A percentile compares a stretch with the other conserved stretches of the same genome.
Evolutionary conservation across 2,888 invertebrate genomes (phyloP).

Genomic region (Athalia cordata): DNA sequence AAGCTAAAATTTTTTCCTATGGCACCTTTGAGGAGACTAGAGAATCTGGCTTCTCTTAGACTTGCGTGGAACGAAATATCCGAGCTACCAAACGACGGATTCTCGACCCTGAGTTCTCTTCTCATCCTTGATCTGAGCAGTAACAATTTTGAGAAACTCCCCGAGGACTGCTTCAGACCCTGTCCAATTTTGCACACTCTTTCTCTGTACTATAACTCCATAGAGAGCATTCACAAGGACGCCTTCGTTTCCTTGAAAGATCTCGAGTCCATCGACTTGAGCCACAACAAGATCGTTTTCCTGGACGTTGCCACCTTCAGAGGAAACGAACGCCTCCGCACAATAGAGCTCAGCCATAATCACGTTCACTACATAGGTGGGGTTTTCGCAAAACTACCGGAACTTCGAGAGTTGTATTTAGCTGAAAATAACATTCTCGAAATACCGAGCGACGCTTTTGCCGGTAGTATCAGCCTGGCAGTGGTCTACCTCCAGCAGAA

Average conservation of each 20-base stretch:
- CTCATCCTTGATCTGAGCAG: slow-evolving; percentile 89
- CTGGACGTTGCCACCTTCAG: slow-evolving; percentile 85
- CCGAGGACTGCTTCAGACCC: slow-evolving; percentile 85
- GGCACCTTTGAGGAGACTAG: slow-evolving; percentile 84
- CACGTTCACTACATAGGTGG: slow-evolving; percentile 91
- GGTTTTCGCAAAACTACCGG: slow-evolving; percentile 86
- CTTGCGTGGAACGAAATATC: slow-evolving; percentile 88
- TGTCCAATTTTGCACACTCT: slow-evolving; percentile 87
- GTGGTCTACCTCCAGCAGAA: slow-evolving; percentile 92
- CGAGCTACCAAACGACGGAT: slow-evolving; percentile 79
- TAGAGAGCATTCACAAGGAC: slow-evolving; percentile 84
- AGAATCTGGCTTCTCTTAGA: slow-evolving; percentile 82
- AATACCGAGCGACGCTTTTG: slow-evolving; percentile 87
- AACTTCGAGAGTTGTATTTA: slow-evolving; percentile 88
- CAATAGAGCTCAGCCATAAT: slow-evolving; percentile 91
- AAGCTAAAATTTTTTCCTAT: slow-evolving; percentile 90
- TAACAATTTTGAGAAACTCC: slow-evolving; percentile 87
- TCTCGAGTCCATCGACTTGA: slow-evolving; percentile 89
- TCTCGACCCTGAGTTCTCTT: slow-evolving; percentile 82
- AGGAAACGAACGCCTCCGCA: slow-evolving; percentile 83
- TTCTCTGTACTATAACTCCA: slow-evolving; percentile 89
- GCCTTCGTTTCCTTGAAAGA: slow-evolving; percentile 84
- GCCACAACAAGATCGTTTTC: slow-evolving; percentile 89
- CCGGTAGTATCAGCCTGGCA: slow-evolving; percentile 83
- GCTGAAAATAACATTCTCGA: slow-evolving; percentile 93